phyloP scores from a whole-genome alignment of 2,113 vertebrate genomes.

The Paraplagusia blochii region DNA sequence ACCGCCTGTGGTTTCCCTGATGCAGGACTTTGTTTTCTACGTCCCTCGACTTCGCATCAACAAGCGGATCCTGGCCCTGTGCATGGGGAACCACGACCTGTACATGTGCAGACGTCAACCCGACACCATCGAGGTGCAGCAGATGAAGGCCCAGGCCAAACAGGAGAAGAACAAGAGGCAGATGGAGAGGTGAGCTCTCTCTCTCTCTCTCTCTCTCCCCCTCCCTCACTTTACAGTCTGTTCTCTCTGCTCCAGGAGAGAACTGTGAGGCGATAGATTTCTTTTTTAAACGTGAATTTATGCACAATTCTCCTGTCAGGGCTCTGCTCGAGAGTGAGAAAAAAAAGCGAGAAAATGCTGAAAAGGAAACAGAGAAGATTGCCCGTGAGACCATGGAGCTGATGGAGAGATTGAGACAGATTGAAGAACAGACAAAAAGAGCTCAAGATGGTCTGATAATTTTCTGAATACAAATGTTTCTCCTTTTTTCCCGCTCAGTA shows the following conservation, averaged over 20 bases:
- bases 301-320: constrained; percentile 76
- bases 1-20: constrained; percentile 8
- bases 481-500: constrained; percentile 31
- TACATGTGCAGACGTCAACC: constrained; percentile 98
- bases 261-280: constrained; percentile 49
- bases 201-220: no score
- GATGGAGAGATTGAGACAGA: constrained; percentile 90
- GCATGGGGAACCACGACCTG: constrained; percentile 98
- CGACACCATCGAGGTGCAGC: constrained; percentile 97
- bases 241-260: constrained; percentile 54
- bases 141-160: constrained; percentile 97
- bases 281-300: constrained; percentile 57
- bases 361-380: constrained; percentile 97
- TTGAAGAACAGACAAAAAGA: constrained; percentile 95
- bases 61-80: constrained; percentile 95
- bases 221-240: constrained; percentile 60
- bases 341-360: constrained; percentile 93
- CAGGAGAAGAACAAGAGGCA: constrained; percentile 97
- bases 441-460: constrained; percentile 87
- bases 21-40: constrained; percentile 95
- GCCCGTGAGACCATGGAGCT: constrained; percentile 94
- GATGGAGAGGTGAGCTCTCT: constrained; percentile 89
- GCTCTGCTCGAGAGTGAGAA: constrained; percentile 95
- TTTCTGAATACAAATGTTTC: constrained; percentile 50
- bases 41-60: constrained; percentile 95